These are phyloP conservation scores for Pissodes strobi DNA, from an alignment of 1,140 invertebrate species.

Conservation along the genomic window DNA sequence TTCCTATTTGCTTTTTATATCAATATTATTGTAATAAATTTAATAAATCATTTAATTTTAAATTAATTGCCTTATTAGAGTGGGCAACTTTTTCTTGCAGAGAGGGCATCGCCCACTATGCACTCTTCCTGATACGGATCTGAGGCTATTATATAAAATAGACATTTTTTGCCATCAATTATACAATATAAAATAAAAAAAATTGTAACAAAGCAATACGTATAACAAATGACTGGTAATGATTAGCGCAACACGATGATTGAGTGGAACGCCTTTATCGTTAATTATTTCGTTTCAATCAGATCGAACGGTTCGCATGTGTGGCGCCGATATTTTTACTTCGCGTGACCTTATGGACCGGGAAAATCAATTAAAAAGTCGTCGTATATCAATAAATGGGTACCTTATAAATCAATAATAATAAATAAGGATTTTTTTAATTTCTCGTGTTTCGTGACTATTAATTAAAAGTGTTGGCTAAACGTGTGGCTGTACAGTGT, in stretches of 20 bases:
- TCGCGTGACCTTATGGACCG: slow-evolving; percentile 11
- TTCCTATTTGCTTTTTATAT: no score
- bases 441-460: slow-evolving; percentile 2
- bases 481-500: no score
- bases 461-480: neutral
- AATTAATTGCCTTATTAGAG: no score
- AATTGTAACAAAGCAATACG: no score
- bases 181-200: no score
- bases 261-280: slow-evolving; percentile 1
- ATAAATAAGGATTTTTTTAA: slow-evolving; percentile 10
- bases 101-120: no score
- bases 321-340: slow-evolving; percentile 12
- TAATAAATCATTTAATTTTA: no score
- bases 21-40: no score
- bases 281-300: slow-evolving; percentile 13
- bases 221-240: neutral
- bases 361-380: slow-evolving; percentile 20
- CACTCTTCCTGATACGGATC: no score
- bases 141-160: no score
- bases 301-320: slow-evolving; percentile 13
- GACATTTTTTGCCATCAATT: no score
- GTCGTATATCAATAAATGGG: slow-evolving; percentile 16
- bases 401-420: slow-evolving; percentile 16
- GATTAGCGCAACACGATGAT: slow-evolving; percentile 3
- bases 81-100: no score